Base-by-base conservation (phyloP, 2,113 vertebrate genomes). In the Tyrannus savana region DNA sequence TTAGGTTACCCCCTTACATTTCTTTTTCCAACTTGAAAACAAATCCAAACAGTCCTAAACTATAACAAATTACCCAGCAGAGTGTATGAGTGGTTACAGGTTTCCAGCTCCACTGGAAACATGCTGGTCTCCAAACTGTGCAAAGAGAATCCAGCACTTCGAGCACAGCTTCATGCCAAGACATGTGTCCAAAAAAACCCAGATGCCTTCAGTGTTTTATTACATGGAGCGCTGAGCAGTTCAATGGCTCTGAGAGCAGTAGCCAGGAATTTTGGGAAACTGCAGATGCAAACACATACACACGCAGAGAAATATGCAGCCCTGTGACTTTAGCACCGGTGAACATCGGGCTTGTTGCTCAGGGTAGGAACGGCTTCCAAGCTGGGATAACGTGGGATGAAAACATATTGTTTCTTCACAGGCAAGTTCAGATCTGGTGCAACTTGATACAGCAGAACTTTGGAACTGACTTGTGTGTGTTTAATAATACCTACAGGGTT, bases 201-300 rank as follows among this genome's bases (percentile, higher is more conserved):
- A 97, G 97, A 97, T 97, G 96, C 96, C 97, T 96, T 95, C 89
- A 94, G 96, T 84, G n/a, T 96, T 97, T 97, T 96, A 97, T 97
- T 97, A 83, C 94, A 97, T 42, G 69, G 89, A 94, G 83, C 19
- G 15, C 93, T 72, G 97, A 96, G 93, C 94, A 37, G 73, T 56
- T 89, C 96, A 77, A 95, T 89, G 84, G 91, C 94, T 96, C 78
- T 14, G 80, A 30, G 73, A 87, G 87, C 69, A 53, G 96, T 88
- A 96, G 94, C 96, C 96, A 97, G 96, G 88, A 96, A 93, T 81
- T 93, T 87, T 95, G 89, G 96, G 93, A 95, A 97, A 97, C 8
- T 77, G 28, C 90, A 96, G 95, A 89, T 28, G 11, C 89, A 95
- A 96, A 96, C 96, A 96, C 92, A 97, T 92, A 94, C 93, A 94